A percentile compares a stretch with the other conserved stretches of the same genome.
Conservation (phyloP, 37 sponge, comb jelly and placozoan genomes). For the Haliclona indistincta region DNA sequence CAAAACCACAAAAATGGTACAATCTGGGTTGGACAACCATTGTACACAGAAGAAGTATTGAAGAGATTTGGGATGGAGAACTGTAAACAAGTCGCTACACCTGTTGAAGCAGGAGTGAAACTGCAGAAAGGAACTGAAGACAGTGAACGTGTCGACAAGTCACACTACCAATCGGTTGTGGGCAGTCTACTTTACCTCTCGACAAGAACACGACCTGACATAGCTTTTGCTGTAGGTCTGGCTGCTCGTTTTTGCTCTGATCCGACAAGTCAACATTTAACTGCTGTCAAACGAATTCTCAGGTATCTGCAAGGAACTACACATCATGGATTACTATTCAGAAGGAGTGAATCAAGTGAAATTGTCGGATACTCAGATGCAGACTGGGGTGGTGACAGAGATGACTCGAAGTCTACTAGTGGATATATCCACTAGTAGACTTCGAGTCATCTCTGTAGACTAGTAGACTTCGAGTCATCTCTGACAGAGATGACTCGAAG, state of each 20-base stretch:
- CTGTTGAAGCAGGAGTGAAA: conserved; percentile 9
- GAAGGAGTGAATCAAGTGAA: not conserved
- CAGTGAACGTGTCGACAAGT: conserved; percentile 6
- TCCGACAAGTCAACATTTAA: conserved; percentile 31
- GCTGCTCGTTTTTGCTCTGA: conserved; percentile 11
- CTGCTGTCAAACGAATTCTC: conserved; percentile 15
- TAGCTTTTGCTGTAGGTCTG: conserved; percentile 11
- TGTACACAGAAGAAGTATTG: conserved; percentile 19
- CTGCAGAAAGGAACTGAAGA: conserved; percentile 32
- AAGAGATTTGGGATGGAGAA: conserved; percentile 17
- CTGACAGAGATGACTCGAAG: too few relatives aligned
- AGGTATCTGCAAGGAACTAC: conserved; percentile 6
- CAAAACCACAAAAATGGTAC: conserved; percentile 17
- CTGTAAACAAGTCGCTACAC: conserved; percentile 21
- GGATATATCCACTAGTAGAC: conserved; percentile 29
- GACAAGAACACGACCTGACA: conserved; percentile 34
- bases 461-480: too few relatives aligned
- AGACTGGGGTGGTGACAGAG: conserved; percentile 34
- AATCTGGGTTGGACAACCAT: conserved; percentile 42
- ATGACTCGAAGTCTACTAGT: conserved; percentile 36
- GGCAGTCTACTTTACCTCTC: conserved; percentile 43
- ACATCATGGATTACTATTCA: conserved; percentile 1
- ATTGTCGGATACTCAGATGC: conserved; percentile 42
- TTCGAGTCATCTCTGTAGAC: too few relatives aligned
- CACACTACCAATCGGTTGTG: conserved; percentile 29